Evolutionary conservation across 2,797 vertebrate genomes (phyloP), one percentile per base, ranked within the genome.

Genomic region (Sebastes hubbsi): DNA sequence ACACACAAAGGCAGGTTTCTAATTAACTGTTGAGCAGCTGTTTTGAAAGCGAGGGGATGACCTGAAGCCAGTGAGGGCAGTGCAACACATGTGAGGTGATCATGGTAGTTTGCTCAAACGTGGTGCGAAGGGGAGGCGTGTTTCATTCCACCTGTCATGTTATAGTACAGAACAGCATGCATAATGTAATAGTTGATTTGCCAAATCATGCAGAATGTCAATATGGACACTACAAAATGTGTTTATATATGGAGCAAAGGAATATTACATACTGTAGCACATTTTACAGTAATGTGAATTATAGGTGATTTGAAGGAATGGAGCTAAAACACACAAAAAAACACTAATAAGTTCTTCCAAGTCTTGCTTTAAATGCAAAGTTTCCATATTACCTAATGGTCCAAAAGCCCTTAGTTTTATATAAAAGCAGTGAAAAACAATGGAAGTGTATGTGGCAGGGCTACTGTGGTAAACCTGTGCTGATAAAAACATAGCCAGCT

Each of bases 1-100:
- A 42, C 25, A 67, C 32, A 68, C 38, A 61, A 65, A 60, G 59
- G 74, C 63, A 16, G 52, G 49, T 59, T 59, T 67, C 7, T 66
- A 46, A 20, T 36, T 27, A 38, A 14, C 25, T 8, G 32, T 22
- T 46, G 12, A 56, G 54, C 52, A 65, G 63, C 54, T 75, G 60
- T 49, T 46, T 66, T 52, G 49, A 22, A 58, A 58, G 52, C 12
- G 11, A 69, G 49, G 30, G 62, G 36, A 46, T 22, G 54, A 52
- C 56, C 32, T 54, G 46, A 20, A 67, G 46, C 29, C 65, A 52
- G 25, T 5, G 66, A 68, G 12, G 65, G 18, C 46, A n/a, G 8
- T 14, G 11, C 42, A 30, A 52, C 64, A 52, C 27, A 22, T 29
- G 36, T 27, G 10, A 49, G 42, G 4, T 30, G 42, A 52, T 65